A percentile compares a stretch with the other conserved stretches of the same genome.
Conservation (phyloP, 1,140 invertebrate genomes). For the Aradophagus sp. region DNA sequence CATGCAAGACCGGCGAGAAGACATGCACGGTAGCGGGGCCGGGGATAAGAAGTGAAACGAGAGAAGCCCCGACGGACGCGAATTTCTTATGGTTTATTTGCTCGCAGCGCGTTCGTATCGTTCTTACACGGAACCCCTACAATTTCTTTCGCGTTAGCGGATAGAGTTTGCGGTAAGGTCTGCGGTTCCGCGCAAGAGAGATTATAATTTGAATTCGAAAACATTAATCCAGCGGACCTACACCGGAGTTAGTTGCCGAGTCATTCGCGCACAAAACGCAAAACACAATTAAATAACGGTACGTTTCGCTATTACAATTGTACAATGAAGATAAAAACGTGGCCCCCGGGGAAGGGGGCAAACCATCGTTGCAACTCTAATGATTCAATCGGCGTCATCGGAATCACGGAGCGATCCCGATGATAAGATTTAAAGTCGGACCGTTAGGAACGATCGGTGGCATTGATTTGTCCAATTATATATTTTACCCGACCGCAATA, state of each 20-base stretch:
- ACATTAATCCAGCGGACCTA: slow-evolving; percentile 14
- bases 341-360: too few species aligned
- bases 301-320: slow-evolving; percentile 24
- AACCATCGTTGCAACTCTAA: slow-evolving; percentile 35
- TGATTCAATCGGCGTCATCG: slow-evolving; percentile 32
- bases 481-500: slow-evolving; percentile 40
- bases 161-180: slow-evolving; percentile 40
- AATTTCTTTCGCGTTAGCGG: slow-evolving; percentile 27
- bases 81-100: slow-evolving; percentile 35
- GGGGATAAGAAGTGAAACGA: slow-evolving; percentile 39
- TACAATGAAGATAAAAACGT: slow-evolving; percentile 4
- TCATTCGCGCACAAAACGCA: slow-evolving; percentile 3
- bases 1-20: slow-evolving; percentile 27
- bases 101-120: slow-evolving; percentile 1
- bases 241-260: slow-evolving; percentile 9
- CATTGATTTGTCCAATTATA: slow-evolving; percentile 53
- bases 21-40: slow-evolving; percentile 12
- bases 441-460: slow-evolving; percentile 48
- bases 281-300: slow-evolving; percentile 38
- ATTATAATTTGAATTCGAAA: slow-evolving; percentile 35
- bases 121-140: slow-evolving; percentile 19
- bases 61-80: slow-evolving; percentile 24
- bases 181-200: slow-evolving; percentile 31
- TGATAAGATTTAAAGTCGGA: slow-evolving; percentile 40
- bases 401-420: slow-evolving; percentile 21